A percentile compares a stretch with the other conserved stretches of the same genome.
Evolutionary conservation across 2,797 vertebrate species (phyloP).

Genomic region (Linurgus olivaceus): DNA sequence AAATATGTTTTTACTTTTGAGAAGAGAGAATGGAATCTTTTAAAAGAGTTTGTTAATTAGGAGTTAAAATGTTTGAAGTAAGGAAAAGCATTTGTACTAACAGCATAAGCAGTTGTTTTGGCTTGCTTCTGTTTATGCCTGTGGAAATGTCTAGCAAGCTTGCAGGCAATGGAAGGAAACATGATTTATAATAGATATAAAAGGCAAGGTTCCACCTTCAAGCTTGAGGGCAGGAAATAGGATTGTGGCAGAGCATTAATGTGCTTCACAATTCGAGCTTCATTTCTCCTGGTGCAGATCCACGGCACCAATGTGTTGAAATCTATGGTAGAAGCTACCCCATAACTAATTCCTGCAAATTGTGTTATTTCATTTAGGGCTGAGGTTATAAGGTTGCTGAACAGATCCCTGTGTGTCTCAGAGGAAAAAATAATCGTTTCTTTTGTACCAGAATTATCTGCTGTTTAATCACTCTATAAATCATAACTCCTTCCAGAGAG

Average conservation of each 20-base stretch:
- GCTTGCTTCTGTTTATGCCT: slow-evolving; percentile 25
- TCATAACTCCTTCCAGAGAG: background rate
- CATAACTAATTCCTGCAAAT: background rate
- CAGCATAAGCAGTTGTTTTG: background rate
- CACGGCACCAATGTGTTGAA: background rate
- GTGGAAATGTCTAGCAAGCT: slow-evolving; percentile 34
- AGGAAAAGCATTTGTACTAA: background rate
- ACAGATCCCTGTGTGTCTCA: background rate
- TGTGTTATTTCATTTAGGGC: background rate
- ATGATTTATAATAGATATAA: slow-evolving; percentile 50
- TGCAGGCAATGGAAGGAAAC: background rate
- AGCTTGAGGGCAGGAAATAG: slow-evolving; percentile 26
- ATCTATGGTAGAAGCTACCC: background rate
- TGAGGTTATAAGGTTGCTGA: background rate
- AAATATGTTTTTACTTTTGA: background rate
- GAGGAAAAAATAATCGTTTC: background rate
- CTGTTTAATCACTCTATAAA: background rate
- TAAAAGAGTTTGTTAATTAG: background rate
- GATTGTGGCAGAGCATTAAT: slow-evolving; percentile 21
- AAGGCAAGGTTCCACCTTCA: slow-evolving; percentile 32
- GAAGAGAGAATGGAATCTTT: background rate
- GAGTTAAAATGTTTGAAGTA: background rate
- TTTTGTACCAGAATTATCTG: background rate
- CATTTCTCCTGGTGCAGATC: background rate
- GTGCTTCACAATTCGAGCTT: background rate